phyloP scores from a whole-genome alignment of 1,140 invertebrate species.

The Chionoecetes opilio region DNA sequence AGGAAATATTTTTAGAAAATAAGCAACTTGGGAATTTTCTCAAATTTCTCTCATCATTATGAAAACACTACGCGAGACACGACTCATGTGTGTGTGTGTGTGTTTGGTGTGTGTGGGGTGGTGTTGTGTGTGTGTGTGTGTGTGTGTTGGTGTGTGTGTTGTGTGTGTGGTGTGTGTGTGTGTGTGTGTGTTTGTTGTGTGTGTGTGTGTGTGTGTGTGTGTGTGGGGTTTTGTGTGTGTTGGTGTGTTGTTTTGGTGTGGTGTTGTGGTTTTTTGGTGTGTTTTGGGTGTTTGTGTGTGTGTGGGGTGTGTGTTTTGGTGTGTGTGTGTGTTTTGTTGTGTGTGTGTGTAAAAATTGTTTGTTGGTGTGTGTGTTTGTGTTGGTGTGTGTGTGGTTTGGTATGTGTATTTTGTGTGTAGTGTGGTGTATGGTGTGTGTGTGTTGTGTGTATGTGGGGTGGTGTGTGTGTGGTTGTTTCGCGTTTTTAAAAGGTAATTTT shows the following conservation, averaged over 20 bases:
- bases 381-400: too few relatives aligned
- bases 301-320: not conserved
- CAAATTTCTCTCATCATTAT: constrained; percentile 31
- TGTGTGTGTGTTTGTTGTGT: not conserved
- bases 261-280: not conserved
- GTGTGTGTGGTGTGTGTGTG: constrained; percentile 49
- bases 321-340: too few relatives aligned
- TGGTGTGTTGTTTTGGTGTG: constrained; percentile 10
- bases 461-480: too few relatives aligned
- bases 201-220: not conserved
- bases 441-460: too few relatives aligned
- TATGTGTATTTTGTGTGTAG: too few relatives aligned
- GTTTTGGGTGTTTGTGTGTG: constrained; percentile 8
- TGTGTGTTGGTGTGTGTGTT: constrained; percentile 56
- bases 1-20: not conserved
- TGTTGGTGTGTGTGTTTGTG: too few relatives aligned
- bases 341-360: too few relatives aligned
- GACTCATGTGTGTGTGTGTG: constrained; percentile 38
- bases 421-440: too few relatives aligned
- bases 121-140: constrained; percentile 58
- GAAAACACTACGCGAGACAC: constrained; percentile 9
- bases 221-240: not conserved
- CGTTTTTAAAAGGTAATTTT: too few relatives aligned
- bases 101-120: constrained; percentile 47
- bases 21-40: not conserved